phyloP scores from a whole-genome alignment of 2,888 invertebrate species.

The Camptogramma bilineatum region DNA sequence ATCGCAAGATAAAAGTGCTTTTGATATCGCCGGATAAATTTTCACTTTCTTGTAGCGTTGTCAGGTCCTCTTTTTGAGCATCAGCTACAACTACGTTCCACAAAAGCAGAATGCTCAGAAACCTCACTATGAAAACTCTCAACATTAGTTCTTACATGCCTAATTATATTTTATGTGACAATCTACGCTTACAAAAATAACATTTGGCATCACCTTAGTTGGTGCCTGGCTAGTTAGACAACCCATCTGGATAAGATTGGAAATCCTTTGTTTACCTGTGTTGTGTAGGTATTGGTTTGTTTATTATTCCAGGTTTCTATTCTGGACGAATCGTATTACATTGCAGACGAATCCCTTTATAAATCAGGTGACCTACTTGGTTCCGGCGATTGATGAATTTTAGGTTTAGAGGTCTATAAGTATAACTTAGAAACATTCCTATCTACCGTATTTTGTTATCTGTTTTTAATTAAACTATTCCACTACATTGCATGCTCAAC shows the following conservation, averaged over 20 bases:
- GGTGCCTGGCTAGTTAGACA: conserved; percentile 1
- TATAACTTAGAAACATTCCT: conserved; percentile 10
- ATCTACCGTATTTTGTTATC: conserved; percentile 1
- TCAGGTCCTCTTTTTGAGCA: conserved; percentile 44
- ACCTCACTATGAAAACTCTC: neutral
- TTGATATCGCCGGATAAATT: conserved; percentile 73
- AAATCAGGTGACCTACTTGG: conserved; percentile 51
- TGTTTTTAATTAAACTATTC: conserved; percentile 27
- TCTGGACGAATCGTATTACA: conserved; percentile 44
- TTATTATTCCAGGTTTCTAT: conserved; percentile 45
- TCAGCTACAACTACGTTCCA: conserved; percentile 5
- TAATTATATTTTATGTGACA: neutral
- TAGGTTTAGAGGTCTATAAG: conserved; percentile 21
- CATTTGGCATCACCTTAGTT: neutral
- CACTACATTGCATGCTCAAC: conserved; percentile 17
- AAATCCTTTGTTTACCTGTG: conserved; percentile 37
- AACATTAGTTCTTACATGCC: neutral
- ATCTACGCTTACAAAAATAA: neutral
- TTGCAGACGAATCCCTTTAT: conserved; percentile 48
- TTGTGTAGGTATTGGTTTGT: conserved; percentile 37
- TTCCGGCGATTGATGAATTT: conserved; percentile 47
- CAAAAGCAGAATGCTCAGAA: neutral
- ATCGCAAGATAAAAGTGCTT: conserved; percentile 73
- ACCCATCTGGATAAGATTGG: conserved; percentile 15
- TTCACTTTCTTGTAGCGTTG: conserved; percentile 60